phyloP scores from a whole-genome alignment of 2,113 vertebrate genomes.

The Heterotis niloticus region DNA sequence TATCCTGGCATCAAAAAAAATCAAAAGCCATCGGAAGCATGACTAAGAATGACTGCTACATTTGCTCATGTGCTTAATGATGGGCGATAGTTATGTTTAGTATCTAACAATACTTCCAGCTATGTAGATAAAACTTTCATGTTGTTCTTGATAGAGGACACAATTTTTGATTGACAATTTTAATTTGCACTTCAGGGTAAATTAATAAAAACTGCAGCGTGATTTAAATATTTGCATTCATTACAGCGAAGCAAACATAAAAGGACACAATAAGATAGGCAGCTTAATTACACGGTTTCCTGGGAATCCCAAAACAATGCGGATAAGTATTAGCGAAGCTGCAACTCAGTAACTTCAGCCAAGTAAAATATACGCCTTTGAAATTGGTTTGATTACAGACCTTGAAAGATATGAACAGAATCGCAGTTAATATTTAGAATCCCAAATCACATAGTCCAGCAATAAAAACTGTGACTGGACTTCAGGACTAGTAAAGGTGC shows the following conservation, averaged over 20 bases:
- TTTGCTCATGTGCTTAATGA: neutral
- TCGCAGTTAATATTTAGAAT: too few relatives aligned
- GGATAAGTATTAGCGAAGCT: too few relatives aligned
- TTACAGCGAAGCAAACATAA: neutral
- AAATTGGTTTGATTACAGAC: too few relatives aligned
- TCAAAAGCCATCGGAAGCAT: too few relatives aligned
- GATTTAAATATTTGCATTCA: conserved; percentile 5
- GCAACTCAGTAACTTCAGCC: too few relatives aligned
- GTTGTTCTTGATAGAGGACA: neutral
- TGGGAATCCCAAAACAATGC: neutral
- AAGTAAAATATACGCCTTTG: too few relatives aligned
- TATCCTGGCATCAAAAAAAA: too few relatives aligned
- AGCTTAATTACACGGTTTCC: neutral
- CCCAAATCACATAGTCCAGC: too few relatives aligned
- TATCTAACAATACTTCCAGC: neutral
- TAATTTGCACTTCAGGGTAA: neutral
- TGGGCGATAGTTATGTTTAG: neutral
- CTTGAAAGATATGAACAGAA: too few relatives aligned
- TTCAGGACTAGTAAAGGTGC: too few relatives aligned
- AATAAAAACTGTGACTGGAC: too few relatives aligned
- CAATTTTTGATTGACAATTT: neutral
- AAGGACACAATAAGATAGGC: neutral
- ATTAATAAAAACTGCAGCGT: neutral
- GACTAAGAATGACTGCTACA: neutral
- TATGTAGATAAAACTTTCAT: neutral